Evolutionary conservation across 2,797 vertebrate genomes (phyloP).

Genomic region (Brachyrhaphis roseni): DNA sequence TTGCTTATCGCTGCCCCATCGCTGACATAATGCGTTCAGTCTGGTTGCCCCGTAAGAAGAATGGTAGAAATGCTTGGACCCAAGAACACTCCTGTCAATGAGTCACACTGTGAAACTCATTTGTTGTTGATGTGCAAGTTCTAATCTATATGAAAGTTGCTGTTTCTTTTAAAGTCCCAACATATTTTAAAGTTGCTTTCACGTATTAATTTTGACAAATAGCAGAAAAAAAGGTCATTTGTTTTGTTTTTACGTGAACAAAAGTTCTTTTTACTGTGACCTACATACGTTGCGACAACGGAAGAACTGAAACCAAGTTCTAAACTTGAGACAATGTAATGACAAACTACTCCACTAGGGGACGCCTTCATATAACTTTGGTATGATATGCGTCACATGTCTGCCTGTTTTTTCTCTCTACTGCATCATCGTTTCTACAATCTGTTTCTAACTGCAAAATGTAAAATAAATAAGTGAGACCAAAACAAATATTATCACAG

Average conservation of each 20-base stretch:
- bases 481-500: neutral
- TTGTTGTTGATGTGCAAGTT: conserved; percentile 36
- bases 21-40: neutral
- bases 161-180: neutral
- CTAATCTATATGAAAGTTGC: neutral
- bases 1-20: conserved; percentile 45
- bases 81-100: conserved; percentile 42
- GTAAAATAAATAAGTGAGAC: neutral
- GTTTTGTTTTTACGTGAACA: neutral
- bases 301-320: neutral
- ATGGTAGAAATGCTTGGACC: conserved; percentile 54
- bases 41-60: conserved; percentile 44
- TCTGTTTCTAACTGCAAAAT: neutral
- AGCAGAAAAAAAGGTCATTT: neutral
- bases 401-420: neutral
- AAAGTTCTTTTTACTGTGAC: neutral
- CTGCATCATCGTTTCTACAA: neutral
- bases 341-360: conserved; percentile 36
- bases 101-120: conserved; percentile 56
- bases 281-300: neutral
- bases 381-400: neutral
- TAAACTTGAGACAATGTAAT: neutral
- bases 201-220: fast-evolving
- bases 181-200: neutral
- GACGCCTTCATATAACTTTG: conserved; percentile 20